These are phyloP conservation scores for Tauraco hartlaubi DNA, from an alignment of 2,797 vertebrate genomes.

Conservation along the genomic window DNA sequence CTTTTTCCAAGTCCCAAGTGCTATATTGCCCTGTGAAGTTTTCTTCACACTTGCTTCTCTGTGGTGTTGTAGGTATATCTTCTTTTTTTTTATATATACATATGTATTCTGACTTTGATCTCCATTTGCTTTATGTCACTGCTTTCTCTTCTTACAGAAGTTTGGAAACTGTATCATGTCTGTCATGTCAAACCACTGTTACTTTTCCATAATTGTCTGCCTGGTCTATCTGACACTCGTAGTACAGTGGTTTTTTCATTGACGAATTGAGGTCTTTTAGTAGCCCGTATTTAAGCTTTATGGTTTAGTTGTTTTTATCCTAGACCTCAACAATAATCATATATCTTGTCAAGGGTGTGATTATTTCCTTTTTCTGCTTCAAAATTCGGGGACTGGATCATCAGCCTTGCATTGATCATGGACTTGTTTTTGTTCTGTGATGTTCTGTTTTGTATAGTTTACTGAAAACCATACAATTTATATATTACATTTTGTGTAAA, in stretches of 20 bases:
- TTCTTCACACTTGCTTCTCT: not conserved
- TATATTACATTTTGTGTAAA: not conserved
- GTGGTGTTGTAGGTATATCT: not conserved
- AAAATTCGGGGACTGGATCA: accelerated
- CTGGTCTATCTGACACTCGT: not conserved
- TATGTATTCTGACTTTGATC: not conserved
- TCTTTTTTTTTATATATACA: no score
- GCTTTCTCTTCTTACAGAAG: not conserved
- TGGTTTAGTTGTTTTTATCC: not conserved
- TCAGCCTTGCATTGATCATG: not conserved
- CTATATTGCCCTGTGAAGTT: not conserved
- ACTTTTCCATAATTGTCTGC: not conserved
- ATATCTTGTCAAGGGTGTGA: not conserved
- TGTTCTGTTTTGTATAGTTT: not conserved
- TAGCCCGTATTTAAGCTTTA: not conserved
- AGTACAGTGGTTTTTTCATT: not conserved
- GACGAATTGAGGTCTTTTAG: not conserved
- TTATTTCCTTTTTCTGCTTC: not conserved
- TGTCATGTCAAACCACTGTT: not conserved
- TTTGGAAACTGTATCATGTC: not conserved
- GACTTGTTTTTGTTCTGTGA: not conserved
- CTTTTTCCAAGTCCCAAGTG: not conserved
- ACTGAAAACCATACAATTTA: not conserved
- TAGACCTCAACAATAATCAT: not conserved
- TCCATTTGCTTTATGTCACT: not conserved